phyloP scores from a whole-genome alignment of 1,140 invertebrate genomes.

The Varroa destructor region DNA sequence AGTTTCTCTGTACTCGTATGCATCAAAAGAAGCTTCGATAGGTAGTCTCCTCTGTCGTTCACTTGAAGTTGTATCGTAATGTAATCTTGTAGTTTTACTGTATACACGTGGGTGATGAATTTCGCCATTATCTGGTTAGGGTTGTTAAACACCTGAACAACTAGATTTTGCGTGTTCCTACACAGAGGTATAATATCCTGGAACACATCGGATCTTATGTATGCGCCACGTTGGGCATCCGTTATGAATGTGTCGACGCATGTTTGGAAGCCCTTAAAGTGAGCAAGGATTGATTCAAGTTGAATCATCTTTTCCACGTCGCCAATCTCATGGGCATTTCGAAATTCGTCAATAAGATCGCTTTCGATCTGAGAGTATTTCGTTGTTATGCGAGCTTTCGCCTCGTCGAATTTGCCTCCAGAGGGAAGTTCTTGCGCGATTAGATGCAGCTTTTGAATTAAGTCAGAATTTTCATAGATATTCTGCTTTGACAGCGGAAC shows the following conservation, averaged over 20 bases:
- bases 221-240: constrained; percentile 72
- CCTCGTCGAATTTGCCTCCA: constrained; percentile 69
- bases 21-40: constrained; percentile 28
- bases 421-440: constrained; percentile 84
- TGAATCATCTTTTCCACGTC: constrained; percentile 82
- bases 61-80: constrained; percentile 55
- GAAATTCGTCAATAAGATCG: constrained; percentile 86
- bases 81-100: constrained; percentile 72
- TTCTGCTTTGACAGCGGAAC: constrained; percentile 78
- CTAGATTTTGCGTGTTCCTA: constrained; percentile 69
- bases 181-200: constrained; percentile 77
- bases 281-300: constrained; percentile 72
- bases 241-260: constrained; percentile 95
- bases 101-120: constrained; percentile 91
- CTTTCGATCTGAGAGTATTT: constrained; percentile 92
- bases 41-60: constrained; percentile 55
- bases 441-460: constrained; percentile 89
- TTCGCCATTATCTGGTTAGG: constrained; percentile 95
- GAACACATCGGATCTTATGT: constrained; percentile 72
- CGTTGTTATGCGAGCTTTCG: constrained; percentile 73
- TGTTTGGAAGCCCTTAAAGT: constrained; percentile 90
- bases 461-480: constrained; percentile 90
- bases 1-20: constrained; percentile 53
- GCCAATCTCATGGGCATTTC: constrained; percentile 61
- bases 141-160: constrained; percentile 85